Percentiles rank a stretch among this genome's conserved stretches.
phyloP scores from a whole-genome alignment of 2,888 invertebrate genomes.

The Baccha elongata region DNA sequence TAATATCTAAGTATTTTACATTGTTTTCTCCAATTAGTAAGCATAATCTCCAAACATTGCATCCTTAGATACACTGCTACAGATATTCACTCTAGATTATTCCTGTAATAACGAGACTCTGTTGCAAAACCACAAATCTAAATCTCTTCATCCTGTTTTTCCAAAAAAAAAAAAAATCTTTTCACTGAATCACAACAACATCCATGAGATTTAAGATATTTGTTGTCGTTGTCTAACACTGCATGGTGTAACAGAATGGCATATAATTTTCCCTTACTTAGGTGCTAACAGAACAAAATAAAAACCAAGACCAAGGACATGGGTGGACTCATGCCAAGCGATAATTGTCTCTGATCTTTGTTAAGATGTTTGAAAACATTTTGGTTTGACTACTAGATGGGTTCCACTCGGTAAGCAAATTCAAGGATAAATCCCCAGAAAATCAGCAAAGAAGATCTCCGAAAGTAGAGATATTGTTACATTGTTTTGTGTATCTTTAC shows the following conservation, averaged over 20 bases:
- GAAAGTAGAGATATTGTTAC: slow-evolving; percentile 6
- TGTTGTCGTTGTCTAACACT: slow-evolving; percentile 13
- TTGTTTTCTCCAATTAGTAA: slow-evolving; percentile 40
- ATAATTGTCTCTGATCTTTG: slow-evolving; percentile 68
- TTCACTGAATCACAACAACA: slow-evolving; percentile 16
- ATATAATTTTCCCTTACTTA: background rate
- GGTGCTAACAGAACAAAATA: background rate
- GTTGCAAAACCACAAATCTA: slow-evolving; percentile 38
- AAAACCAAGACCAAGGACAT: slow-evolving; percentile 41
- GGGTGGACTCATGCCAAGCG: slow-evolving; percentile 60
- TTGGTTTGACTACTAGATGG: slow-evolving; percentile 68
- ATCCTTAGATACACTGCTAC: slow-evolving; percentile 31
- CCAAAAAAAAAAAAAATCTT: slow-evolving; percentile 17
- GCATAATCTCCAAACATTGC: slow-evolving; percentile 38
- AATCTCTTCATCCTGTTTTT: slow-evolving; percentile 31
- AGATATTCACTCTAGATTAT: slow-evolving; percentile 3
- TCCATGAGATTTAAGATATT: background rate
- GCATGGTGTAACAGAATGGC: slow-evolving; percentile 4
- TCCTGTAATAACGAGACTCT: slow-evolving; percentile 41
- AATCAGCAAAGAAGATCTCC: slow-evolving; percentile 43
- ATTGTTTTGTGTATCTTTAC: background rate
- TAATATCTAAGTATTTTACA: slow-evolving; percentile 14
- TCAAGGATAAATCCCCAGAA: slow-evolving; percentile 63
- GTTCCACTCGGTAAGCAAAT: slow-evolving; percentile 56
- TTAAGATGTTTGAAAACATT: slow-evolving; percentile 71